Evolutionary conservation across 92 coral and sea anemone genomes (phyloP).

Genomic region (Siderastrea siderea): DNA sequence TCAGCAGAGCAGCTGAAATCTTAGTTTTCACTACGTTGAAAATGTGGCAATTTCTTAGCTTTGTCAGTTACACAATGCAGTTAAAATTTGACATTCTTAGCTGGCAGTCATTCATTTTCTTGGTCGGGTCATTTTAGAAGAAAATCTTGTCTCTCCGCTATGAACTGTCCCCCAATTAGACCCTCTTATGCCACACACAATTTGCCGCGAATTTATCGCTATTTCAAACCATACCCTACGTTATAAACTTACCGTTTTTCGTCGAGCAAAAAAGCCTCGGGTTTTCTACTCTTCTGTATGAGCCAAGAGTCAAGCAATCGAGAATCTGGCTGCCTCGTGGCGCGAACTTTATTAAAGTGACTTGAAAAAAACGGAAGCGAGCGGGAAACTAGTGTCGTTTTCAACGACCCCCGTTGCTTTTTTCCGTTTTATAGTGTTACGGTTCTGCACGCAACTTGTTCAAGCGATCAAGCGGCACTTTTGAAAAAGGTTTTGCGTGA

Average conservation of each 20-base stretch:
- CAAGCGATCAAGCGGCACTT: constrained; percentile 8
- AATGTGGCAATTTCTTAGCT: too few species aligned
- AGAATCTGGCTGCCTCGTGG: constrained; percentile 27
- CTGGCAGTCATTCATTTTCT: too few species aligned
- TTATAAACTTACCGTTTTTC: constrained; percentile 25
- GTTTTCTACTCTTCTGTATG: not conserved
- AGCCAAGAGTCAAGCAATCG: not conserved
- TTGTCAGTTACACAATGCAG: too few species aligned
- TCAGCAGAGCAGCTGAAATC: too few species aligned
- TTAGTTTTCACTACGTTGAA: too few species aligned
- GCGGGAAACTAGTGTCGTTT: not conserved
- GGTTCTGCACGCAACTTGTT: constrained; percentile 28
- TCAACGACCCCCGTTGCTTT: constrained; percentile 10
- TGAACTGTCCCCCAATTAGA: too few species aligned
- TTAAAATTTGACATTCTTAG: too few species aligned
- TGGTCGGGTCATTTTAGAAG: too few species aligned
- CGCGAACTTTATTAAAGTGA: not conserved
- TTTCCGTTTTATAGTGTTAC: constrained; percentile 1
- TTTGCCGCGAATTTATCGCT: too few species aligned
- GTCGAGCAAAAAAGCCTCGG: not conserved
- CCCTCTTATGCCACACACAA: too few species aligned
- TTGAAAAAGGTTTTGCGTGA: constrained; percentile 35
- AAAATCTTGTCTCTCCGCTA: too few species aligned
- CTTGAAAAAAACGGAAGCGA: constrained; percentile 9
- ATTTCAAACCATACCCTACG: too few species aligned